Evolutionary conservation across 2,113 vertebrate genomes (phyloP).

Genomic region (Cheirogaleus medius): DNA sequence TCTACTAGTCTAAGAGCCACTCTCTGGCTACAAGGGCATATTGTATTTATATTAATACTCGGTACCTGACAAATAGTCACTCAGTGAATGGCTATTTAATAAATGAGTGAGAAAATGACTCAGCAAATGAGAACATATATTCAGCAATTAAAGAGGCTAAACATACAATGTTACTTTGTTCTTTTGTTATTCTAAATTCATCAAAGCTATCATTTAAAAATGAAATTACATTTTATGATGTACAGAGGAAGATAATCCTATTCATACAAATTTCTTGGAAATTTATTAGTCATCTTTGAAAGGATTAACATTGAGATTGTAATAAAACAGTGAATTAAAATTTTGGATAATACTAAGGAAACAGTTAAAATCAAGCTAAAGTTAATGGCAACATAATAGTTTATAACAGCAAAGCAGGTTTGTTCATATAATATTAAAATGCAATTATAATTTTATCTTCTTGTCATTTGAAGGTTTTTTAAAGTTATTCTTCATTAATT

Average conservation of each 20-base stretch:
- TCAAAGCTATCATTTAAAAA: slow-evolving; percentile 11
- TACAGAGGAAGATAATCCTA: slow-evolving; percentile 61
- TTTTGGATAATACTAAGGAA: slow-evolving; percentile 72
- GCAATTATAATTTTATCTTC: slow-evolving; percentile 77
- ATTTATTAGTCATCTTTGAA: slow-evolving; percentile 74
- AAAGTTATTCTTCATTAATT: slow-evolving; percentile 17
- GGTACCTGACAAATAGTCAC: background rate
- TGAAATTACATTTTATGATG: slow-evolving; percentile 24
- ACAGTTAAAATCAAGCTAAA: slow-evolving; percentile 80
- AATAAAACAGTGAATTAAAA: slow-evolving; percentile 83
- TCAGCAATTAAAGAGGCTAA: background rate
- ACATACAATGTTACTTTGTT: background rate
- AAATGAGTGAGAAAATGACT: background rate
- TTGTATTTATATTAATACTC: slow-evolving; percentile 10
- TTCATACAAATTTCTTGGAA: slow-evolving; percentile 71
- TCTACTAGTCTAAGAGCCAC: background rate
- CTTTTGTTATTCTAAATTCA: slow-evolving; percentile 15
- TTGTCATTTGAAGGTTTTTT: slow-evolving; percentile 67
- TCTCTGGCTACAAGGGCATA: background rate
- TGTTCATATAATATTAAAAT: slow-evolving; percentile 66
- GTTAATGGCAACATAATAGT: slow-evolving; percentile 81
- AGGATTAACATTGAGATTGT: slow-evolving; percentile 67
- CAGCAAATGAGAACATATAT: background rate
- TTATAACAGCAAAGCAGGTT: slow-evolving; percentile 63
- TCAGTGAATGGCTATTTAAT: background rate